A percentile compares a stretch with the other conserved stretches of the same genome.
Conservation (phyloP, 2,888 invertebrate genomes). For the Drosophila dives region DNA sequence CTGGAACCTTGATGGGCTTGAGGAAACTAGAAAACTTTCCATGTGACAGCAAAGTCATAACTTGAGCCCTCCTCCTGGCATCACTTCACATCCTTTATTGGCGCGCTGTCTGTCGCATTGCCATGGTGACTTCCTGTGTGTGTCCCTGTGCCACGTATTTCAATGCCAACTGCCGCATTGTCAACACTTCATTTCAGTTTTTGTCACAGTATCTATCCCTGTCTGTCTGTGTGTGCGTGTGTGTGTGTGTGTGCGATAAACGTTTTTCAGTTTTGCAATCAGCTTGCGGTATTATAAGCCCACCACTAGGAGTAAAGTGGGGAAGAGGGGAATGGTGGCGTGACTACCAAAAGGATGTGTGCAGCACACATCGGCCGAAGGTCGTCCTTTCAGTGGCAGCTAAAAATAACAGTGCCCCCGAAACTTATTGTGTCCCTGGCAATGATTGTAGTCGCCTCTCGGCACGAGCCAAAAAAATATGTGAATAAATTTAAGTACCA, state of each 20-base stretch:
- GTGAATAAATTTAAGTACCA: conserved; percentile 4
- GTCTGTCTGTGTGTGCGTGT: not conserved
- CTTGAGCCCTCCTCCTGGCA: conserved; percentile 46
- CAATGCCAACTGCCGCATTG: conserved; percentile 59
- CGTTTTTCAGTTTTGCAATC: conserved; percentile 60
- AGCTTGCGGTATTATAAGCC: conserved; percentile 48
- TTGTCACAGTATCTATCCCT: not conserved
- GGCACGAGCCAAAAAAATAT: not conserved
- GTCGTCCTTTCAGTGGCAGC: conserved; percentile 46
- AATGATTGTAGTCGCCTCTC: conserved; percentile 31
- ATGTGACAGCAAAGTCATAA: conserved; percentile 63
- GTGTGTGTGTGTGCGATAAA: conserved; percentile 26
- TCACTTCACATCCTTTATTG: conserved; percentile 26
- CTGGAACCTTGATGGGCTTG: conserved; percentile 8
- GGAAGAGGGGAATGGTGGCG: not conserved
- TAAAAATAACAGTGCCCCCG: conserved; percentile 53
- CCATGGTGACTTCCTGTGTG: conserved; percentile 51
- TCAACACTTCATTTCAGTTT: conserved; percentile 60
- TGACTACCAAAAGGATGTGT: conserved; percentile 52
- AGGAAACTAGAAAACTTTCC: conserved; percentile 21
- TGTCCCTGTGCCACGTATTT: conserved; percentile 30
- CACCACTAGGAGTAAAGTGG: conserved; percentile 14
- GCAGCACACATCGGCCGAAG: conserved; percentile 43
- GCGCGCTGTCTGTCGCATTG: conserved; percentile 43
- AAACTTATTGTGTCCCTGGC: conserved; percentile 50